Evolutionary conservation across 2,888 invertebrate genomes (phyloP), one percentile per base, ranked within the genome.

Genomic region (Heteromyza rotundicornis): DNA sequence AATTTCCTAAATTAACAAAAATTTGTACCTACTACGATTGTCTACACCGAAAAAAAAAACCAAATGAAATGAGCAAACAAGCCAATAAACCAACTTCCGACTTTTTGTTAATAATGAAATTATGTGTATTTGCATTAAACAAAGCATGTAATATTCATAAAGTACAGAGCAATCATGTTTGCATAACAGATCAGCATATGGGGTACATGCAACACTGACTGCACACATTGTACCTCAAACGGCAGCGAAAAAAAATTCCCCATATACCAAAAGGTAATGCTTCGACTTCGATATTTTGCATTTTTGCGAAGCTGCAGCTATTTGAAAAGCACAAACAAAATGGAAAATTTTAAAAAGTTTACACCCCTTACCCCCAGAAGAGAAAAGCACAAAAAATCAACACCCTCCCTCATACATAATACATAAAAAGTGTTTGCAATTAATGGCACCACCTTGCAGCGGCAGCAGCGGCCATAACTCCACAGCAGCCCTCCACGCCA

Each of bases 91-190:
- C n/a, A n/a, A n/a, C n/a, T n/a, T n/a, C n/a, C n/a, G n/a, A n/a
- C n/a, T n/a, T n/a, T n/a, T n/a, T n/a, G n/a, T n/a, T n/a, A n/a
- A n/a, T n/a, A n/a, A n/a, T n/a, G 73, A 74, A 76, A 74, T 74
- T 76, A 72, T 75, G 75, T 70, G 72, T 77, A 74, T 75, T 76
- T 74, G 74, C 77, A 74, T 74, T 76, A 75, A 75, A 76, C 75
- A 72, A 76, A 74, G 66, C 75, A 76, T 74, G 73, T 76, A 74
- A 74, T 75, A 75, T 74, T 71, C 76, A 74, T 75, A 76, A 75
- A 73, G 53, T 5, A 47, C 20, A n/a, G 10, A n/a, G 16, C 40
- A 47, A 47, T 19, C 47, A 47, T 47, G 47, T 47, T 47, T 47
- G 47, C 20, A 47, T 20, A 47, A 47, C 47, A 20, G 19, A 20